Conservation (phyloP, 92 coral and sea anemone species). For the Chrysogorgia sp. region DNA sequence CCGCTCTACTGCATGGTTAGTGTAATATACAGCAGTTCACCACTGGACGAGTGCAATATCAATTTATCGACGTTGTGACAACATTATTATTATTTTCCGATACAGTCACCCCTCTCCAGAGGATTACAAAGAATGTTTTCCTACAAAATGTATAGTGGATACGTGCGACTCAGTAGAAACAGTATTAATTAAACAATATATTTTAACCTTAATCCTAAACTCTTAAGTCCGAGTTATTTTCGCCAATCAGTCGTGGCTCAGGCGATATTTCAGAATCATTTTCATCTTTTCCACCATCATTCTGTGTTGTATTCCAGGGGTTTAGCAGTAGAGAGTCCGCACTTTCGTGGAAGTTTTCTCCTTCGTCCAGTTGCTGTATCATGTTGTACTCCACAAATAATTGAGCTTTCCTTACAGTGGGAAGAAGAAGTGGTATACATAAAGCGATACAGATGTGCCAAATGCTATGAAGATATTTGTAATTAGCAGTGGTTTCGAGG, state of each 20-base stretch:
- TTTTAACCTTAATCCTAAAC: too few species aligned
- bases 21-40: too few species aligned
- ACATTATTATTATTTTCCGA: too few species aligned
- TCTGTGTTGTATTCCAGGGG: neutral
- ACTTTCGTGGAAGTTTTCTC: slow-evolving; percentile 23
- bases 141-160: too few species aligned
- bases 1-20: too few species aligned
- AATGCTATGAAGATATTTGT: slow-evolving; percentile 41
- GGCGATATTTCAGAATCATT: neutral
- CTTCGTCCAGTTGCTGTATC: slow-evolving; percentile 3
- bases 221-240: neutral
- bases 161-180: too few species aligned
- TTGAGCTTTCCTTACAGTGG: slow-evolving; percentile 17
- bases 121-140: too few species aligned
- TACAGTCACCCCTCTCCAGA: too few species aligned
- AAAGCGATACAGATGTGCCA: slow-evolving; percentile 38
- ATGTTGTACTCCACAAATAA: slow-evolving; percentile 21
- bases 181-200: too few species aligned
- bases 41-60: too few species aligned
- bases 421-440: slow-evolving; percentile 24
- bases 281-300: neutral
- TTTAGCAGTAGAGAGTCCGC: slow-evolving; percentile 15
- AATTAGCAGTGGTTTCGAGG: slow-evolving; percentile 38
- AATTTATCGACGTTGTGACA: too few species aligned
- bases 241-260: neutral